Evolutionary conservation across 2,888 invertebrate species (phyloP).

Genomic region (Poecilobothrus nobilitatus): DNA sequence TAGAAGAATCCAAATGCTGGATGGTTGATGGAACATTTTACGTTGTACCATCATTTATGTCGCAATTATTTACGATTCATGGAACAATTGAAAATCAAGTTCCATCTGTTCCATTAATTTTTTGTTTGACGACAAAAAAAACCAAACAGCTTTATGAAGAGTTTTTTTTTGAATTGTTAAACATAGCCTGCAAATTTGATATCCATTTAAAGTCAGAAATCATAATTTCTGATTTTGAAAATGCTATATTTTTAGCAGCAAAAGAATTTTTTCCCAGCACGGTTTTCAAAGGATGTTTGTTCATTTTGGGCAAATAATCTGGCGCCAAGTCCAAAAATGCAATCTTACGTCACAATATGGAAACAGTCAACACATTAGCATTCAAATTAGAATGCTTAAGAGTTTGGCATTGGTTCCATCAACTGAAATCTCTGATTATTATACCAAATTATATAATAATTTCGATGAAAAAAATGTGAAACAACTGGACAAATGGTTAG

Average conservation of each 20-base stretch:
- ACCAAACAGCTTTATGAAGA: too few species aligned
- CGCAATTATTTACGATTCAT: conserved; percentile 9
- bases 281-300: too few species aligned
- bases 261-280: too few species aligned
- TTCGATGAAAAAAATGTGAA: neutral
- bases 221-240: neutral
- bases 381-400: conserved; percentile 9
- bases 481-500: neutral
- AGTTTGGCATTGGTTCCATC: neutral
- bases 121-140: neutral
- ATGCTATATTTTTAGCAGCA: neutral
- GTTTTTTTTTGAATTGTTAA: neutral
- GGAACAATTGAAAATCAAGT: neutral
- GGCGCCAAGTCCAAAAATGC: neutral
- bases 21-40: too few species aligned
- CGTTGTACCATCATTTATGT: conserved; percentile 13
- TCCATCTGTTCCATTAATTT: neutral
- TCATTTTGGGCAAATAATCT: neutral
- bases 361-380: neutral
- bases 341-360: neutral
- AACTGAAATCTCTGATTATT: neutral
- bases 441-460: neutral
- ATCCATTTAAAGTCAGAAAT: neutral
- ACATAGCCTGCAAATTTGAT: neutral
- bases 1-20: too few species aligned